Evolutionary conservation across 2,888 invertebrate species (phyloP).

Genomic region (Epistrophe grossulariae): DNA sequence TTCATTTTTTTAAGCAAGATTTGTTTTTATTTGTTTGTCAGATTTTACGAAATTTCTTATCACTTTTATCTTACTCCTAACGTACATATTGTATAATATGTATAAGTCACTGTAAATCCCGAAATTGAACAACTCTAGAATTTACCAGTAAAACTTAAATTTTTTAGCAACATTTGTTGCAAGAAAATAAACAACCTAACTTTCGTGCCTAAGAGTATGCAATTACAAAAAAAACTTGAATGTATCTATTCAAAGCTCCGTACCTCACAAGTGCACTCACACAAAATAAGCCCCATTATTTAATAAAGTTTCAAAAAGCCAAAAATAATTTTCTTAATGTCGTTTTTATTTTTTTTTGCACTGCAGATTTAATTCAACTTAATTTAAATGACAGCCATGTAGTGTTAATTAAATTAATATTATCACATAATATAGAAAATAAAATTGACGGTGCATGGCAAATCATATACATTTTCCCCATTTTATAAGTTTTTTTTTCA

Average conservation of each 20-base stretch:
- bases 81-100: no score
- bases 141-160: no score
- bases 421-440: no score
- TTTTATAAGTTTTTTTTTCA: not conserved
- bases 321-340: not conserved
- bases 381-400: not conserved
- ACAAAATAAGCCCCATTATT: not conserved
- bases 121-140: no score
- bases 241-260: not conserved
- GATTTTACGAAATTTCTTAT: no score
- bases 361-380: not conserved
- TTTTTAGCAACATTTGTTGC: no score
- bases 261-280: not conserved
- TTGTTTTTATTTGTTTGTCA: no score
- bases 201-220: not conserved
- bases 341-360: not conserved
- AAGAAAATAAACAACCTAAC: not conserved
- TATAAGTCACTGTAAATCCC: no score
- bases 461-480: not conserved
- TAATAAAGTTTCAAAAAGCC: not conserved
- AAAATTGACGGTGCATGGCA: not conserved
- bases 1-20: no score
- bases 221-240: not conserved
- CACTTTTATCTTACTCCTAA: no score
- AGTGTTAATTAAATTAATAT: not conserved